phyloP scores from a whole-genome alignment of 1,140 invertebrate genomes.

The Danaus melanippus region DNA sequence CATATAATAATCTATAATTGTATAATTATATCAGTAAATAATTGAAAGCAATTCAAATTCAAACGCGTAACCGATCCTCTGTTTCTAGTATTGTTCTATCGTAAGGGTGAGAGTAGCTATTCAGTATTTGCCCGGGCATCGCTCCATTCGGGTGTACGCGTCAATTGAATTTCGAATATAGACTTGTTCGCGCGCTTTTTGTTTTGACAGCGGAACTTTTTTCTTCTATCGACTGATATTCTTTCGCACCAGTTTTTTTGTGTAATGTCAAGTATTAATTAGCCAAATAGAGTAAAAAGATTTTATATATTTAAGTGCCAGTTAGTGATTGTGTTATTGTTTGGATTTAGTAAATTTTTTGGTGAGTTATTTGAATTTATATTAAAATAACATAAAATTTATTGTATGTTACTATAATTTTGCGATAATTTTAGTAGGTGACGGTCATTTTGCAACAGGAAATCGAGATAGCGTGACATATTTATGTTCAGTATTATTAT shows the following conservation, averaged over 20 bases:
- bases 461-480: too few relatives aligned
- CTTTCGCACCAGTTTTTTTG: too few relatives aligned
- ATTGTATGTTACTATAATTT: too few relatives aligned
- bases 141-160: conserved; percentile 36
- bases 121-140: conserved; percentile 47
- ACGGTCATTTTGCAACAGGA: too few relatives aligned
- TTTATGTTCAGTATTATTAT: too few relatives aligned
- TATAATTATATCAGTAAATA: too few relatives aligned
- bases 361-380: conserved; percentile 6
- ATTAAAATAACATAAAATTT: background rate
- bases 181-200: conserved; percentile 4
- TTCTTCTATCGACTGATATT: too few relatives aligned
- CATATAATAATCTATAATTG: too few relatives aligned
- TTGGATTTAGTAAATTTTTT: conserved; percentile 6
- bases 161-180: conserved; percentile 31
- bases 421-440: too few relatives aligned
- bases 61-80: too few relatives aligned
- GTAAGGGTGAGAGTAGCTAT: conserved; percentile 49
- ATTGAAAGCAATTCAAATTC: too few relatives aligned
- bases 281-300: conserved; percentile 1
- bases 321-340: conserved; percentile 1
- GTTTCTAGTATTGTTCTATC: background rate
- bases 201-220: background rate
- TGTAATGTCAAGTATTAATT: too few relatives aligned
- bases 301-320: background rate